phyloP scores from a whole-genome alignment of 2,797 vertebrate genomes.

The Salarias fasciatus region DNA sequence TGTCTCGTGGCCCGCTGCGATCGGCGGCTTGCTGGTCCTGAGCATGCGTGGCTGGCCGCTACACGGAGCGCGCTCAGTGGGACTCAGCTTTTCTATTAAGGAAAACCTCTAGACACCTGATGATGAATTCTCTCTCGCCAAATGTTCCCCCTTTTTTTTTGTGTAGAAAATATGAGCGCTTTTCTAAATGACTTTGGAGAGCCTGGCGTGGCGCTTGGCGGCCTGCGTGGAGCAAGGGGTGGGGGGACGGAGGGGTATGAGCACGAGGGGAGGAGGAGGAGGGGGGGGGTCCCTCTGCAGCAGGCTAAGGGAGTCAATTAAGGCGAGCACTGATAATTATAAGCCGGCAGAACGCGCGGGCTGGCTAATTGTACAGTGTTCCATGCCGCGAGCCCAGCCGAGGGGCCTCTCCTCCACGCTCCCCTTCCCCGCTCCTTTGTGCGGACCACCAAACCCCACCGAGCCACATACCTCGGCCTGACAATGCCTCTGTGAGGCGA shows the following conservation, averaged over 20 bases:
- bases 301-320: conserved; percentile 94
- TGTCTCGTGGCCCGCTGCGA: conserved; percentile 96
- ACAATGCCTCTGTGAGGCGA: conserved; percentile 72
- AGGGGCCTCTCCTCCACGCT: conserved; percentile 71
- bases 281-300: conserved; percentile 86
- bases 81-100: conserved; percentile 99
- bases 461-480: conserved; percentile 71
- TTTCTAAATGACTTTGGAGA: conserved; percentile 99
- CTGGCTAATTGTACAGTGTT: conserved; percentile 85
- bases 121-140: conserved; percentile 99
- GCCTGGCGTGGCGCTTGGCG: conserved; percentile 92
- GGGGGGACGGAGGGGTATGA: no score
- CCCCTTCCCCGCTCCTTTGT: conserved; percentile 75
- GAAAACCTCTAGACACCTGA: conserved; percentile 99
- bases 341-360: conserved; percentile 87
- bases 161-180: conserved; percentile 97
- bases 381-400: conserved; percentile 77
- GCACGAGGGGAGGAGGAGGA: conserved; percentile 19
- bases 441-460: conserved; percentile 71
- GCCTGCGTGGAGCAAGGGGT: conserved; percentile 88
- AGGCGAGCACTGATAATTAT: conserved; percentile 91
- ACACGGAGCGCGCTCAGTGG: conserved; percentile 96
- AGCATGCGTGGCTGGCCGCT: conserved; percentile 98
- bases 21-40: conserved; percentile 97
- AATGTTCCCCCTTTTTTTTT: conserved; percentile 98